Percentiles rank a stretch among this genome's conserved stretches.
phyloP scores from a whole-genome alignment of 2,113 vertebrate species.

The Anser cygnoides region DNA sequence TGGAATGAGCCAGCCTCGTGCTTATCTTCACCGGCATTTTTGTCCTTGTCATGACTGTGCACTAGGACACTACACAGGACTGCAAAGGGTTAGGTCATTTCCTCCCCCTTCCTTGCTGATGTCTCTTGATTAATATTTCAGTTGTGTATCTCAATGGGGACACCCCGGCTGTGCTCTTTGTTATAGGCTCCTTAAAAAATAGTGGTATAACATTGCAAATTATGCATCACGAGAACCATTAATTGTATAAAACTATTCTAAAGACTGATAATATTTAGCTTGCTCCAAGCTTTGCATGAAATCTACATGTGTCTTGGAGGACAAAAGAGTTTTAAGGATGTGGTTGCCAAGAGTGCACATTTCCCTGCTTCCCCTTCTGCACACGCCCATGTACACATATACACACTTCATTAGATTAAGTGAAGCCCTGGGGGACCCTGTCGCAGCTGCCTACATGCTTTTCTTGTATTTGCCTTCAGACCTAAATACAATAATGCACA shows the following conservation, averaged over 20 bases:
- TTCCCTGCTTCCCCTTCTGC: not conserved
- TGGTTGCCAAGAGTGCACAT: not conserved
- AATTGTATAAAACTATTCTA: not conserved
- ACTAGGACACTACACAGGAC: not conserved
- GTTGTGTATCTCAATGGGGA: not conserved
- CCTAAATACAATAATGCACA: not conserved
- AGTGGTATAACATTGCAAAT: not conserved
- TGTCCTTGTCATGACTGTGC: not conserved
- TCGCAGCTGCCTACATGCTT: not conserved
- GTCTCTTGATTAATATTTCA: conserved; percentile 14
- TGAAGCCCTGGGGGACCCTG: not conserved
- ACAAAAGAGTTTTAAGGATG: not conserved
- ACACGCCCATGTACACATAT: not conserved
- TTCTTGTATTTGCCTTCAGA: not conserved
- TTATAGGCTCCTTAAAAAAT: not conserved
- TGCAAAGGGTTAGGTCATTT: not conserved
- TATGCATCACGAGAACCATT: not conserved
- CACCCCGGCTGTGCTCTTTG: not conserved
- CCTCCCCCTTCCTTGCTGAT: not conserved
- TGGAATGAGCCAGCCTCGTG: not conserved
- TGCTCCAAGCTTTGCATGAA: not conserved
- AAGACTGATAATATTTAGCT: not conserved
- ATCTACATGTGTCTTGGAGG: not conserved
- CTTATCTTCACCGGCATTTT: not conserved
- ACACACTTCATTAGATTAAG: not conserved